A percentile compares a stretch with the other conserved stretches of the same genome.
phyloP scores from a whole-genome alignment of 2,888 invertebrate genomes.

The Folsomia candida region DNA sequence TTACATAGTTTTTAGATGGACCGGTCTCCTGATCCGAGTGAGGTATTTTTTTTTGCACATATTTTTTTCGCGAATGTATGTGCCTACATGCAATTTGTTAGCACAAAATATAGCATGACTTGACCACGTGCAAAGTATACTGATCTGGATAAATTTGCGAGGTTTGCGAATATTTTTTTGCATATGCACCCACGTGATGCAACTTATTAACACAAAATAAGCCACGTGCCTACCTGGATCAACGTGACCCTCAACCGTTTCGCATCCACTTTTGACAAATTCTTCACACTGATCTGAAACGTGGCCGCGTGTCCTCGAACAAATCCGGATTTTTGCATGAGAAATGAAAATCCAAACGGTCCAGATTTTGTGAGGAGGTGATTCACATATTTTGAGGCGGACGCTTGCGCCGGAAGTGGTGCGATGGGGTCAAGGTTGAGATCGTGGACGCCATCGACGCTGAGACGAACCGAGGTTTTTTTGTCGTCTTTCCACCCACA shows the following conservation, averaged over 20 bases:
- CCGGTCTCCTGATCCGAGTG: too few species aligned
- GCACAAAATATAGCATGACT: not conserved
- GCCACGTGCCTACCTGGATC: too few species aligned
- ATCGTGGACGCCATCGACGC: constrained; percentile 36
- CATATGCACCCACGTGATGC: too few species aligned
- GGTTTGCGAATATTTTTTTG: too few species aligned
- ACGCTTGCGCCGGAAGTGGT: constrained; percentile 24
- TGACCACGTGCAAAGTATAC: not conserved
- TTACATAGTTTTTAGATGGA: too few species aligned
- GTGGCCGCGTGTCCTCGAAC: constrained; percentile 34
- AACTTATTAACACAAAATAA: too few species aligned
- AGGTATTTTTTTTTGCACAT: too few species aligned
- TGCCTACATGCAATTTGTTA: not conserved
- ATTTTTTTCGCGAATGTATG: too few species aligned
- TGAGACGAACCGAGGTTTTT: constrained; percentile 24
- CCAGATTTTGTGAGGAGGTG: constrained; percentile 36
- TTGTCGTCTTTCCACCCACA: constrained; percentile 40
- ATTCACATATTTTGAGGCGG: constrained; percentile 34
- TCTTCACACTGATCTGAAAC: constrained; percentile 37
- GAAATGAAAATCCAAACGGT: constrained; percentile 36
- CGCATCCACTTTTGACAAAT: constrained; percentile 34
- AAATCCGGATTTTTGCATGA: constrained; percentile 31
- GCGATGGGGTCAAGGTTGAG: constrained; percentile 33
- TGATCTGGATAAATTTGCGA: too few species aligned
- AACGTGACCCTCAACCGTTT: constrained; percentile 33